phyloP scores from a whole-genome alignment of 1,140 invertebrate genomes.

The Ceratina japonica region DNA sequence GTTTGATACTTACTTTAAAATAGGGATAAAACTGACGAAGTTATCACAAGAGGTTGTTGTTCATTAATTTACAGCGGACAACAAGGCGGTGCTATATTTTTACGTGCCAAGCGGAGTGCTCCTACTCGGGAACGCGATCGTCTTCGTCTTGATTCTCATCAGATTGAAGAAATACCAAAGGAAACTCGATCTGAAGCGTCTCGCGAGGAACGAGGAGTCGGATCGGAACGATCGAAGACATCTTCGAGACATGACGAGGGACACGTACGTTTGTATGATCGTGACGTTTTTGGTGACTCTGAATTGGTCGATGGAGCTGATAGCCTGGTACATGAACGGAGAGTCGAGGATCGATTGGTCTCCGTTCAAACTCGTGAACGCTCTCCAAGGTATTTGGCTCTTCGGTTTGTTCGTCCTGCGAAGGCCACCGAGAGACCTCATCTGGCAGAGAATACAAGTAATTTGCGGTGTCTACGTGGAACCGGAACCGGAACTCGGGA shows the following conservation, averaged over 20 bases:
- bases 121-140: constrained; percentile 78
- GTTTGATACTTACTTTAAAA: no score
- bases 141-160: constrained; percentile 80
- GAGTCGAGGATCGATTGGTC: constrained; percentile 76
- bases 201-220: constrained; percentile 71
- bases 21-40: no score
- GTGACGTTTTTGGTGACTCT: constrained; percentile 81
- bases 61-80: constrained; percentile 76
- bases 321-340: constrained; percentile 78
- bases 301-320: constrained; percentile 80
- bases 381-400: constrained; percentile 78
- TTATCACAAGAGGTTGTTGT: not conserved
- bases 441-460: constrained; percentile 73
- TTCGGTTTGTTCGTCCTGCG: constrained; percentile 80
- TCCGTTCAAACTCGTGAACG: constrained; percentile 79
- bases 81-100: constrained; percentile 82
- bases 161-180: constrained; percentile 71
- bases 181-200: constrained; percentile 68
- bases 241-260: constrained; percentile 68
- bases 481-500: constrained; percentile 64
- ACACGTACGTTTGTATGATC: constrained; percentile 76
- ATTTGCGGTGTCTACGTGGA: constrained; percentile 58
- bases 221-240: constrained; percentile 69
- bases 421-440: constrained; percentile 75
- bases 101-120: constrained; percentile 82